Percentiles rank a stretch among this genome's conserved stretches.
Evolutionary conservation across 1,140 invertebrate genomes (phyloP).

Genomic region (Zaprionus africanus): DNA sequence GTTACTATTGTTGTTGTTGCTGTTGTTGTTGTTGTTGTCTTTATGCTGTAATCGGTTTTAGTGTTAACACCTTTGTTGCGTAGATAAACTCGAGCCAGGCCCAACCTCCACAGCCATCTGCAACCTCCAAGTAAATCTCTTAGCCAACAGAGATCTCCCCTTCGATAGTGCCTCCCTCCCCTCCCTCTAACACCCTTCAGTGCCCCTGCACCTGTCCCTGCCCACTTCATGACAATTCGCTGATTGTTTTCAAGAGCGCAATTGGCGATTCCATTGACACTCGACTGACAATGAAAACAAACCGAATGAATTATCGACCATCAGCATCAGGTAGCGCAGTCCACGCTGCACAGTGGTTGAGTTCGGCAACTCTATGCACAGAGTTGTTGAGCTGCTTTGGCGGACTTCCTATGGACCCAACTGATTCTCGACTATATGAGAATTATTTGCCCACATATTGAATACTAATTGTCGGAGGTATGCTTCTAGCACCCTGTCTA

Average conservation of each 20-base stretch:
- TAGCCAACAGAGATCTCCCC: not conserved
- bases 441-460: slow-evolving; percentile 37
- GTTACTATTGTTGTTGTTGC: slow-evolving; percentile 8
- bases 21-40: slow-evolving; percentile 9
- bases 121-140: slow-evolving; percentile 37
- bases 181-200: not conserved
- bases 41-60: slow-evolving; percentile 54
- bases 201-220: not conserved
- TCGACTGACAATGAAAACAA: slow-evolving; percentile 36
- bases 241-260: slow-evolving; percentile 45
- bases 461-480: not conserved
- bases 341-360: not conserved
- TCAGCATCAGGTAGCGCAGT: slow-evolving; percentile 24
- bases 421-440: slow-evolving; percentile 33
- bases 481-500: not conserved
- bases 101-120: slow-evolving; percentile 30
- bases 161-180: not conserved
- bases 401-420: slow-evolving; percentile 31
- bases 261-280: slow-evolving; percentile 52
- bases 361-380: not conserved
- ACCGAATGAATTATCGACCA: slow-evolving; percentile 27
- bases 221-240: slow-evolving; percentile 29
- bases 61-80: slow-evolving; percentile 52
- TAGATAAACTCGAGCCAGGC: slow-evolving; percentile 28
- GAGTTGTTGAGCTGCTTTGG: not conserved